These are phyloP conservation scores for Globodera ellingtonae DNA, from an alignment of 1,140 invertebrate genomes.

Conservation along the genomic window DNA sequence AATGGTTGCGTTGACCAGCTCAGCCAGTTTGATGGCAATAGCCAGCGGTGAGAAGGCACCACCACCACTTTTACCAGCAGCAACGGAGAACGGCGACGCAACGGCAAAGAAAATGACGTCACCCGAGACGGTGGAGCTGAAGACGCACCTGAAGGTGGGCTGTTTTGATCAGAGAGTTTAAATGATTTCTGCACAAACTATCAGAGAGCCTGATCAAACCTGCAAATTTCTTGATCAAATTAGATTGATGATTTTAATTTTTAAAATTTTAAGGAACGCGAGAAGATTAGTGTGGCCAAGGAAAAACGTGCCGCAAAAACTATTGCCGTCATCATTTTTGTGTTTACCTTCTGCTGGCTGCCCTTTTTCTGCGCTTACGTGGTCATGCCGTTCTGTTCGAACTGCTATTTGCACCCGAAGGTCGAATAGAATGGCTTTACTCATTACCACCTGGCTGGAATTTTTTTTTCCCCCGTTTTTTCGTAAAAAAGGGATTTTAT, in stretches of 20 bases:
- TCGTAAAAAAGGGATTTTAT: too few species aligned
- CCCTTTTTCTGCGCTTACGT: constrained; percentile 74
- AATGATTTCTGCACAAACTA: too few species aligned
- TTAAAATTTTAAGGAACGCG: constrained; percentile 20
- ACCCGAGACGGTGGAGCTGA: constrained; percentile 25
- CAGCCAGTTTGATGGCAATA: constrained; percentile 10
- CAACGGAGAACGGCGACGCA: neutral
- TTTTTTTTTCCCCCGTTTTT: too few species aligned
- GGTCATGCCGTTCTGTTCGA: constrained; percentile 72
- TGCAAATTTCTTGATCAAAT: neutral
- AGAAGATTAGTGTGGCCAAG: constrained; percentile 67
- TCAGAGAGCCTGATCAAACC: too few species aligned
- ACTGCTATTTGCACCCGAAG: constrained; percentile 62
- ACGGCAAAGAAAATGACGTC: neutral
- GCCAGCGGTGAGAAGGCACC: constrained; percentile 2
- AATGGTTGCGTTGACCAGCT: constrained; percentile 10
- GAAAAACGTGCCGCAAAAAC: constrained; percentile 74
- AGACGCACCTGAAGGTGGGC: constrained; percentile 24
- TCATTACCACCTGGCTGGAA: too few species aligned
- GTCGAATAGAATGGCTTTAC: constrained; percentile 29
- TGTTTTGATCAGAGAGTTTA: too few species aligned
- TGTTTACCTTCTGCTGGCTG: constrained; percentile 73
- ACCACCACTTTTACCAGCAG: neutral
- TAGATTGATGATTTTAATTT: neutral
- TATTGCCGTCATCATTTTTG: constrained; percentile 73